Conservation (phyloP, 2,113 vertebrate species). For the Leucoraja erinaceus region DNA sequence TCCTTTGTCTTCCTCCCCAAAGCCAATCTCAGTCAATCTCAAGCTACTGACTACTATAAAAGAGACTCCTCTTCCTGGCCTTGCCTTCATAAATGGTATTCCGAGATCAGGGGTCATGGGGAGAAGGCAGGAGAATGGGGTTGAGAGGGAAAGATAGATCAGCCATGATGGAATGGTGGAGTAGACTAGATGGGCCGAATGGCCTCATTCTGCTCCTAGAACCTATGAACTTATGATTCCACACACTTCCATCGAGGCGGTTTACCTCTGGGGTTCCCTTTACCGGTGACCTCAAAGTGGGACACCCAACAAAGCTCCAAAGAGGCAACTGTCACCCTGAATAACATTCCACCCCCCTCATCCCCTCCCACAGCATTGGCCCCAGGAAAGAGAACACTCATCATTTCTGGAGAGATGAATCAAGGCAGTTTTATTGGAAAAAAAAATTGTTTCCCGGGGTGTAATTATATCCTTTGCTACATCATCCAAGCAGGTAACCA, state of each 20-base stretch:
- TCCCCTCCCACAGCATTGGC: background rate
- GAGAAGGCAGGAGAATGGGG: no score
- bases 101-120: background rate
- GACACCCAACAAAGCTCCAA: background rate
- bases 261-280: background rate
- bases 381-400: background rate
- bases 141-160: no score
- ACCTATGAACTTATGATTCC: no score
- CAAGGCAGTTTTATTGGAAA: conserved; percentile 1
- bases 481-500: conserved; percentile 39
- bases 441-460: background rate
- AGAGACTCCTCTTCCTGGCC: no score
- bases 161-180: no score
- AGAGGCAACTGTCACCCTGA: background rate
- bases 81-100: background rate
- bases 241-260: no score
- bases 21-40: background rate
- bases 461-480: conserved; percentile 33
- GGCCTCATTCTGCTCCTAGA: no score
- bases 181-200: no score
- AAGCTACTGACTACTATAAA: no score
- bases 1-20: background rate
- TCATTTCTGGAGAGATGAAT: background rate
- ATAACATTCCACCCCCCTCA: background rate
- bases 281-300: no score